Evolutionary conservation across 1,140 invertebrate species (phyloP).

Genomic region (Nasonia giraulti): DNA sequence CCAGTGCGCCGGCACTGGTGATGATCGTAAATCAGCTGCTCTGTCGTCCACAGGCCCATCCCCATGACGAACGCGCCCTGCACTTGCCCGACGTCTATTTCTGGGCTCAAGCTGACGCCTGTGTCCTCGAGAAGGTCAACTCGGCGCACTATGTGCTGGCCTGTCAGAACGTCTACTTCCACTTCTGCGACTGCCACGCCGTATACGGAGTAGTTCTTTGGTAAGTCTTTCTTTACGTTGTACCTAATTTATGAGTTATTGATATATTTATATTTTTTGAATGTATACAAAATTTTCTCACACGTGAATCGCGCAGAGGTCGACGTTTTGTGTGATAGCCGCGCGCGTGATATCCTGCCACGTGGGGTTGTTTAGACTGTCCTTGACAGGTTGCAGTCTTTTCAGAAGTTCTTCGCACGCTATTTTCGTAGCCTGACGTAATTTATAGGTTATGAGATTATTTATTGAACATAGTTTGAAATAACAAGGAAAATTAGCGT

Average conservation of each 20-base stretch:
- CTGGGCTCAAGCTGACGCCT: too few relatives aligned
- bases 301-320: slow-evolving; percentile 75
- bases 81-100: too few relatives aligned
- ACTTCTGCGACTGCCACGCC: slow-evolving; percentile 80
- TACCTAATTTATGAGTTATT: neutral
- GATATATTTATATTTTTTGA: slow-evolving; percentile 24
- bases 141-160: slow-evolving; percentile 78
- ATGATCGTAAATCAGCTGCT: too few relatives aligned
- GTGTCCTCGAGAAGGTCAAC: slow-evolving; percentile 85
- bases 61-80: too few relatives aligned
- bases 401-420: slow-evolving; percentile 80
- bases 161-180: slow-evolving; percentile 86
- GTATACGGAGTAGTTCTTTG: slow-evolving; percentile 78
- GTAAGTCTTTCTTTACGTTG: neutral
- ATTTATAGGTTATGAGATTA: too few relatives aligned
- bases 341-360: slow-evolving; percentile 81
- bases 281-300: too few relatives aligned
- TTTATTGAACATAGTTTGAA: neutral
- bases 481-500: neutral
- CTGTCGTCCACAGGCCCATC: too few relatives aligned
- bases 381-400: slow-evolving; percentile 79
- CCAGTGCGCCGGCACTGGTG: slow-evolving; percentile 61
- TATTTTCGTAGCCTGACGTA: slow-evolving; percentile 77
- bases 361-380: slow-evolving; percentile 76
- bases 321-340: slow-evolving; percentile 77